Evolutionary conservation across 2,888 invertebrate genomes (phyloP).

Genomic region (Ormyrus nitidulus): DNA sequence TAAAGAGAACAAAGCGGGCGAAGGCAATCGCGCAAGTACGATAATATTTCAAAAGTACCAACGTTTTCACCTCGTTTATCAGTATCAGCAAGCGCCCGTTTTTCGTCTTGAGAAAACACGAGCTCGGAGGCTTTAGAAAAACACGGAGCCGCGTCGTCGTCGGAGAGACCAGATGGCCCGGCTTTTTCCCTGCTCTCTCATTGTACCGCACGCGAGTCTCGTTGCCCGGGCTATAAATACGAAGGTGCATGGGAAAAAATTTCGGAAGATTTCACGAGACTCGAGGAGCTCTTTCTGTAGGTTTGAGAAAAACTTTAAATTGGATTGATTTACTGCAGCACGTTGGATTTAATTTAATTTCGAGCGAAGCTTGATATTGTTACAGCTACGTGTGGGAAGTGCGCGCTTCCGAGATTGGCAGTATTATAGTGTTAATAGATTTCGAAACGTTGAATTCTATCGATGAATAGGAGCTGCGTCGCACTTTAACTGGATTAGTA

Average conservation of each 20-base stretch:
- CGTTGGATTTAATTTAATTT: too few relatives aligned
- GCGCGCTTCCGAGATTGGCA: too few relatives aligned
- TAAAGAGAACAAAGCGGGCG: constrained; percentile 20
- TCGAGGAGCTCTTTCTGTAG: neutral
- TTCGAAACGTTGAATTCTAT: too few relatives aligned
- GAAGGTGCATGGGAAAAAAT: neutral
- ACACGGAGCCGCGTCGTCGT: neutral
- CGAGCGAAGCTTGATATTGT: too few relatives aligned
- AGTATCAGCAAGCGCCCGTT: too few relatives aligned
- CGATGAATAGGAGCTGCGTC: too few relatives aligned
- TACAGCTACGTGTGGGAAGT: too few relatives aligned
- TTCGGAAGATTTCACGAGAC: too few relatives aligned
- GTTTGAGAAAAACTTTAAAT: neutral
- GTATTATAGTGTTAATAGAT: too few relatives aligned
- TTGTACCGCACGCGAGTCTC: neutral
- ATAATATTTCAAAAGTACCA: constrained; percentile 22
- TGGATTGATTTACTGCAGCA: too few relatives aligned
- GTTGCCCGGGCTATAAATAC: neutral
- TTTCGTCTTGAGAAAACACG: too few relatives aligned
- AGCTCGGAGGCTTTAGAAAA: neutral
- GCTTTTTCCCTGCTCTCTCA: constrained; percentile 14
- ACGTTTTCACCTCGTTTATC: neutral
- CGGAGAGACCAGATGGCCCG: constrained; percentile 13
- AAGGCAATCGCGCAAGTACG: constrained; percentile 20
- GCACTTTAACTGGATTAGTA: too few relatives aligned